A percentile compares a stretch with the other conserved stretches of the same genome.
These are phyloP conservation scores for Morpho deidamia DNA, from an alignment of 2,888 invertebrate genomes.

Conservation along the genomic window DNA sequence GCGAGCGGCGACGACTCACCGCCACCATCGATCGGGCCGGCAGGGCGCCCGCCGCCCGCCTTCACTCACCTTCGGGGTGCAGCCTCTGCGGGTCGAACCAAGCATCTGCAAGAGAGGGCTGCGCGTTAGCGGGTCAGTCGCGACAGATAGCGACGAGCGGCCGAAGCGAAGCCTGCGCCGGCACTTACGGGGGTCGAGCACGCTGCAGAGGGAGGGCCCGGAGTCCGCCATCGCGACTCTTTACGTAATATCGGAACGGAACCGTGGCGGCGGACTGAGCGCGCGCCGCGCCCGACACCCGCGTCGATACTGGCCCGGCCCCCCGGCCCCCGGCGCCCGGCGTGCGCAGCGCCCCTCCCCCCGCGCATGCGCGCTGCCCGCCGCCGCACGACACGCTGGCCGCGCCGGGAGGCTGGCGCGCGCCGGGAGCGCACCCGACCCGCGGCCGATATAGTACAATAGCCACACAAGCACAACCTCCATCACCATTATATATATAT, in stretches of 20 bases:
- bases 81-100: slow-evolving; percentile 96
- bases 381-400: slow-evolving; percentile 29
- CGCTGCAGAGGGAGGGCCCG: slow-evolving; percentile 71
- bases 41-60: slow-evolving; percentile 27
- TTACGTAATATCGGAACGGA: slow-evolving; percentile 63
- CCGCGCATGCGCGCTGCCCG: slow-evolving; percentile 33
- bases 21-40: background rate
- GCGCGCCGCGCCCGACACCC: slow-evolving; percentile 74
- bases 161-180: slow-evolving; percentile 36
- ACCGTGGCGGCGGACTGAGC: slow-evolving; percentile 56
- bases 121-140: slow-evolving; percentile 77
- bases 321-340: slow-evolving; percentile 60
- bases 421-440: too few relatives aligned
- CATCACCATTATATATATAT: too few relatives aligned
- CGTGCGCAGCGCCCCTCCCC: slow-evolving; percentile 50
- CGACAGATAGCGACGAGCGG: slow-evolving; percentile 59
- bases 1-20: slow-evolving; percentile 2
- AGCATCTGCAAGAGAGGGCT: slow-evolving; percentile 89
- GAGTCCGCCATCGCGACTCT: slow-evolving; percentile 65
- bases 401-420: slow-evolving; percentile 15
- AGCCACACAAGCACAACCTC: too few relatives aligned
- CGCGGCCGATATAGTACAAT: too few relatives aligned
- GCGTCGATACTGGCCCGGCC: slow-evolving; percentile 74
- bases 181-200: slow-evolving; percentile 70
- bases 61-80: slow-evolving; percentile 91